Conservation (phyloP, 2,888 invertebrate genomes). For the Scaeva pyrastri region DNA sequence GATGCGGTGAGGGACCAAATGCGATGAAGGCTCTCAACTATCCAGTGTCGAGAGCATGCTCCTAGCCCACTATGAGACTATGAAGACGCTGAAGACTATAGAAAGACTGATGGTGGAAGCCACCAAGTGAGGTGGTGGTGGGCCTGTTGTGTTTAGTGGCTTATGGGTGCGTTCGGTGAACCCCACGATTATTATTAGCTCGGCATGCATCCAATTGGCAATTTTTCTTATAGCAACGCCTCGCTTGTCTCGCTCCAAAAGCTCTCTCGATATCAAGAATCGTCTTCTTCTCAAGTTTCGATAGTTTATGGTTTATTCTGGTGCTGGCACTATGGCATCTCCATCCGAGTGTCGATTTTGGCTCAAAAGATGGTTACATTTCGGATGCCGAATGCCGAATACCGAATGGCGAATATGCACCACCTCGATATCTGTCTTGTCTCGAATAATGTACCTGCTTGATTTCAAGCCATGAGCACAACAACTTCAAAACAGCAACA, state of each 20-base stretch:
- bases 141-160: conserved; percentile 75
- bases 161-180: conserved; percentile 84
- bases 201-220: conserved; percentile 75
- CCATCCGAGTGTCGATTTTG: conserved; percentile 46
- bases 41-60: conserved; percentile 1
- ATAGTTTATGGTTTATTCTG: neutral
- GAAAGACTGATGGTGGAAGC: neutral
- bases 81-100: neutral
- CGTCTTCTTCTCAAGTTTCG: conserved; percentile 29
- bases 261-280: conserved; percentile 23
- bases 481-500: conserved; percentile 30
- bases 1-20: neutral
- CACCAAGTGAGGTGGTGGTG: conserved; percentile 1
- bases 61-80: conserved; percentile 3
- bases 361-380: conserved; percentile 55
- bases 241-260: conserved; percentile 30
- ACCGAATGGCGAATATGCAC: conserved; percentile 54
- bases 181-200: conserved; percentile 83
- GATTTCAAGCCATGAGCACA: conserved; percentile 20
- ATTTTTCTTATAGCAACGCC: conserved; percentile 36
- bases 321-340: conserved; percentile 8
- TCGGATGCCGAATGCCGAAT: conserved; percentile 52
- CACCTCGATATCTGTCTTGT: conserved; percentile 61
- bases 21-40: conserved; percentile 29
- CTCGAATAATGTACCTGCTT: conserved; percentile 61